Evolutionary conservation across 2,888 invertebrate species (phyloP).

Genomic region (Drosophila pseudotakahashii): DNA sequence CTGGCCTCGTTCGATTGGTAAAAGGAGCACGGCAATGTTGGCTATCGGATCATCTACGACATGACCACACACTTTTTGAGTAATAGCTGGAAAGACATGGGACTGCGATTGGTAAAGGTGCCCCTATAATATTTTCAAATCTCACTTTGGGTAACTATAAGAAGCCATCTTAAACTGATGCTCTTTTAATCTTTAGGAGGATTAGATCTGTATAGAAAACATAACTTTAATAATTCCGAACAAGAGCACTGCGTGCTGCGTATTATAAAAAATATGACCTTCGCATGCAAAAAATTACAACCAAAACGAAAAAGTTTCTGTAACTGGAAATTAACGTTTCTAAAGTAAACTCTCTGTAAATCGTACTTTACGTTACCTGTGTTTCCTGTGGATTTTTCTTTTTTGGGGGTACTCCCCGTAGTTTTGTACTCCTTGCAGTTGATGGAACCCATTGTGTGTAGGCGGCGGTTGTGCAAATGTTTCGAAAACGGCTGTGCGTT

Average conservation of each 20-base stretch:
- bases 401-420: slow-evolving; percentile 70
- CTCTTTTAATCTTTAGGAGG: too few species aligned
- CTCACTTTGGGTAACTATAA: background rate
- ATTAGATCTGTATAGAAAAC: too few species aligned
- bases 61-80: slow-evolving; percentile 10
- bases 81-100: background rate
- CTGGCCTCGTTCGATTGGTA: slow-evolving; percentile 29
- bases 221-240: too few species aligned
- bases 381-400: slow-evolving; percentile 63
- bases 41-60: slow-evolving; percentile 22
- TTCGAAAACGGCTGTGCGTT: slow-evolving; percentile 3
- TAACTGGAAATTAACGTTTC: background rate
- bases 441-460: slow-evolving; percentile 79
- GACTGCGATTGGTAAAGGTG: background rate
- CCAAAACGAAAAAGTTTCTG: background rate
- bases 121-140: too few species aligned
- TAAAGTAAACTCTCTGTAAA: background rate
- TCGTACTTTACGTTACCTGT: background rate
- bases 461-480: slow-evolving; percentile 17
- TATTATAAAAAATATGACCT: background rate
- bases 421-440: slow-evolving; percentile 83
- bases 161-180: background rate
- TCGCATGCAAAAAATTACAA: background rate
- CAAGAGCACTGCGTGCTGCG: background rate
- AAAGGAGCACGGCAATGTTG: slow-evolving; percentile 24